Percentiles rank a stretch among this genome's conserved stretches.
Evolutionary conservation across 2,797 vertebrate genomes (phyloP).

Genomic region (Xerus rutilus): DNA sequence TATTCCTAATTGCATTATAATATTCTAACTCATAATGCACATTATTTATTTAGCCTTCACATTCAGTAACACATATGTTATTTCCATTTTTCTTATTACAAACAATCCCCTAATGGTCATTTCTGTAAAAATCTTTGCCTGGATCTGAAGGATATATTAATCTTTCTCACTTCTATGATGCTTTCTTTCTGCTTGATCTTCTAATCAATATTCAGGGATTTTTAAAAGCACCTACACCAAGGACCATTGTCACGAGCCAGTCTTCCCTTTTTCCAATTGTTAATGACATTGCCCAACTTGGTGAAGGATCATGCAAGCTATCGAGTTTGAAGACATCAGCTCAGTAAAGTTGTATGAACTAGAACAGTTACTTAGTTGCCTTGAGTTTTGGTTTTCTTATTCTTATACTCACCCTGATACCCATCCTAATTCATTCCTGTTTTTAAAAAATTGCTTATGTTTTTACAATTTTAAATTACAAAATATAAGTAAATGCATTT

Average conservation of each 20-base stretch:
- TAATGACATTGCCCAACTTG: not conserved
- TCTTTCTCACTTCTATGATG: not conserved
- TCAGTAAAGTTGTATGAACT: not conserved
- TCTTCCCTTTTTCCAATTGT: not conserved
- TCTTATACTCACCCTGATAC: not conserved
- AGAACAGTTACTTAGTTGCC: not conserved
- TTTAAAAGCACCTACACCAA: not conserved
- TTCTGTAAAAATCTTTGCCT: slow-evolving; percentile 27
- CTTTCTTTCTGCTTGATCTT: not conserved
- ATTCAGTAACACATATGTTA: not conserved
- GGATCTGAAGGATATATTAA: not conserved
- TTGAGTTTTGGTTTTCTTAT: not conserved
- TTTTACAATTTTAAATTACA: not conserved
- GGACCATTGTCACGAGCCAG: not conserved
- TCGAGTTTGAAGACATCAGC: not conserved
- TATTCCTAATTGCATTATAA: not conserved
- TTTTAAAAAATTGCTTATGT: not conserved
- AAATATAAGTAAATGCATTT: not conserved
- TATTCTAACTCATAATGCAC: not conserved
- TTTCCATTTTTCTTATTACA: not conserved
- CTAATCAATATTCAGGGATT: not conserved
- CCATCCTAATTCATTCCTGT: not conserved
- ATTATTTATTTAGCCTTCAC: slow-evolving; percentile 36
- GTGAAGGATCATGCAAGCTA: not conserved
- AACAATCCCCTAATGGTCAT: not conserved